A percentile compares a stretch with the other conserved stretches of the same genome.
Evolutionary conservation across 2,888 invertebrate species (phyloP).

Genomic region (Clistopyga incitator): DNA sequence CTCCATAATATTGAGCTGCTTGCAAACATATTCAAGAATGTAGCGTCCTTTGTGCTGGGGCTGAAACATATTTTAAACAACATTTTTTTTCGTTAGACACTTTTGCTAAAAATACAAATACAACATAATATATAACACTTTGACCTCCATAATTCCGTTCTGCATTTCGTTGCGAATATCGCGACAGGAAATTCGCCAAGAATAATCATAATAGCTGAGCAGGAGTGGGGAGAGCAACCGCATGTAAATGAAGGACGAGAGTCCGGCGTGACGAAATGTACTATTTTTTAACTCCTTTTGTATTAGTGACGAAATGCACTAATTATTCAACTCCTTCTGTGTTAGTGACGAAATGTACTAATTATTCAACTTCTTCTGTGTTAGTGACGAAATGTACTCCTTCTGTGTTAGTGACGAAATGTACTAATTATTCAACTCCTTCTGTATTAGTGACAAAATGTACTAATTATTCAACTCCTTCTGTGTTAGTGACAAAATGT

Average conservation of each 20-base stretch:
- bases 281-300: too few relatives aligned
- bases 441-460: too few relatives aligned
- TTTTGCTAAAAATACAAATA: not conserved
- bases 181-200: conserved; percentile 15
- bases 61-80: conserved; percentile 85
- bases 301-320: too few relatives aligned
- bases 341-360: too few relatives aligned
- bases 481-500: too few relatives aligned
- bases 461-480: too few relatives aligned
- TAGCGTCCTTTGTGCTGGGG: conserved; percentile 95
- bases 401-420: too few relatives aligned
- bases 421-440: too few relatives aligned
- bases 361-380: too few relatives aligned
- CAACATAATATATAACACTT: too few relatives aligned
- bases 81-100: conserved; percentile 26
- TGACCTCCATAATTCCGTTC: not conserved
- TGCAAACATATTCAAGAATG: conserved; percentile 95
- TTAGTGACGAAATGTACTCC: too few relatives aligned
- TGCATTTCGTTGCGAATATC: not conserved
- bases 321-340: too few relatives aligned
- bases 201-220: conserved; percentile 53
- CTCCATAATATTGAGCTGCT: conserved; percentile 95
- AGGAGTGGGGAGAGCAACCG: not conserved
- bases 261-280: not conserved
- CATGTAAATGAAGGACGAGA: conserved; percentile 32